These are phyloP conservation scores for Myiotriccus ornatus DNA, from an alignment of 2,797 vertebrate species.

Conservation along the genomic window DNA sequence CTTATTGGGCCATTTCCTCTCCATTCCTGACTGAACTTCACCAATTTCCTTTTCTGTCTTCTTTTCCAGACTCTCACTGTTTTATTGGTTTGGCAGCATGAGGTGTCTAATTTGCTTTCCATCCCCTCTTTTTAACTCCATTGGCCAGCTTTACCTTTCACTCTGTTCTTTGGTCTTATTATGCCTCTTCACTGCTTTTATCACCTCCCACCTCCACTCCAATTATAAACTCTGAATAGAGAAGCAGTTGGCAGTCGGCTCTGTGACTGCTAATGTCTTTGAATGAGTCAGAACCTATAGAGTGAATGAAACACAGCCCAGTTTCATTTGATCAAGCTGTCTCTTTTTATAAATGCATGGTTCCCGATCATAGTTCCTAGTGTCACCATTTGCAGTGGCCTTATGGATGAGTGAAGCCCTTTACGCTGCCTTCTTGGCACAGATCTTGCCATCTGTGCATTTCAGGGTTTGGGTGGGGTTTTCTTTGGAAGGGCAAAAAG, in stretches of 20 bases:
- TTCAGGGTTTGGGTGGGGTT: neutral
- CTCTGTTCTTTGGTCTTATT: neutral
- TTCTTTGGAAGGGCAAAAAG: neutral
- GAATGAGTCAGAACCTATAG: constrained; percentile 5
- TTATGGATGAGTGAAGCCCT: neutral
- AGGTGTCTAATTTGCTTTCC: constrained; percentile 17
- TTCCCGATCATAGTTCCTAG: neutral
- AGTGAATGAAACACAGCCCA: neutral
- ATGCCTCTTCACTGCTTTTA: constrained; percentile 4
- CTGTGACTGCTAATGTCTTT: neutral
- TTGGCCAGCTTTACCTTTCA: constrained; percentile 22
- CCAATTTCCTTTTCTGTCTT: neutral
- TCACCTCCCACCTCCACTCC: neutral
- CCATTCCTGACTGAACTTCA: neutral
- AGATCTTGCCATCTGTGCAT: neutral
- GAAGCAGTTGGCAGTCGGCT: neutral
- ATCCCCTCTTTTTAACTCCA: neutral
- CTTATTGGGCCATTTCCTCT: neutral
- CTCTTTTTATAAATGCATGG: neutral
- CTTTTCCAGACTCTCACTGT: neutral
- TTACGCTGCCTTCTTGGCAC: neutral
- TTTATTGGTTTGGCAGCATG: constrained; percentile 34
- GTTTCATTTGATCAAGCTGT: constrained; percentile 4
- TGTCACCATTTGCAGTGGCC: neutral
- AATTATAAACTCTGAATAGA: neutral